Base-by-base conservation (phyloP, 2,797 vertebrate genomes). In the Pangasius macronema region DNA sequence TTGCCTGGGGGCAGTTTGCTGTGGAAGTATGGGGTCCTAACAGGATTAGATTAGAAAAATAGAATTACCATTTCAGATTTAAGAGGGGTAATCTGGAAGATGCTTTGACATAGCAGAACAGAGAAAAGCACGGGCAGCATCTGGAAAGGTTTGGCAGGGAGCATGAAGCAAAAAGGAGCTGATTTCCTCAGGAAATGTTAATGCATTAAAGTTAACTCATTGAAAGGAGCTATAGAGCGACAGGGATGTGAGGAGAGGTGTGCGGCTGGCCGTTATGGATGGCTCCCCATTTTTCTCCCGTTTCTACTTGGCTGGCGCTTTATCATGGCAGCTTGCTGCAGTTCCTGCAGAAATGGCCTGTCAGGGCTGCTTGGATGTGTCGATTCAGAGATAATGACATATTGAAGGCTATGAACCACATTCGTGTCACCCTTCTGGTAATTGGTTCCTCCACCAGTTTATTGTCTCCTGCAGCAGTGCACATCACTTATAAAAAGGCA, bases 341-440 rank as follows among this genome's bases (percentile, higher is more conserved):
- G 92, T 93, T 92, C 91, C 89, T 90, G 91, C 93, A 94, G 93
- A 95, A 96, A 95, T 91, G 87, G 90, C 87, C 89, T 92, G 89
- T 91, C 91, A 89, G 86, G 92, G 87, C 81, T 92, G 92, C 94
- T 95, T 93, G 94, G 94, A 95, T 95, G 96, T 95, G 95, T 96
- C 96, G 97, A 97, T 97, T 96, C 95, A 94, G 96, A 97, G 97
- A 97, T 98, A 97, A 98, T 97, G 97, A 97, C 97, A 97, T 94
- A 95, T 95, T 97, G 97, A 97, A 97, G 96, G 94, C 93, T 94
- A 95, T 93, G 94, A 96, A 97, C 96, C 96, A 94, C 95, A 93
- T 93, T 94, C 95, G 94, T 94, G 94, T 96, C 97, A 96, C 95
- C 96, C 96, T 82, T 95, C 96, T 96, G 95, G 95, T 97, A 98